Base-by-base conservation (phyloP, 1,140 invertebrate species). In the Ptiloglossa arizonensis region DNA sequence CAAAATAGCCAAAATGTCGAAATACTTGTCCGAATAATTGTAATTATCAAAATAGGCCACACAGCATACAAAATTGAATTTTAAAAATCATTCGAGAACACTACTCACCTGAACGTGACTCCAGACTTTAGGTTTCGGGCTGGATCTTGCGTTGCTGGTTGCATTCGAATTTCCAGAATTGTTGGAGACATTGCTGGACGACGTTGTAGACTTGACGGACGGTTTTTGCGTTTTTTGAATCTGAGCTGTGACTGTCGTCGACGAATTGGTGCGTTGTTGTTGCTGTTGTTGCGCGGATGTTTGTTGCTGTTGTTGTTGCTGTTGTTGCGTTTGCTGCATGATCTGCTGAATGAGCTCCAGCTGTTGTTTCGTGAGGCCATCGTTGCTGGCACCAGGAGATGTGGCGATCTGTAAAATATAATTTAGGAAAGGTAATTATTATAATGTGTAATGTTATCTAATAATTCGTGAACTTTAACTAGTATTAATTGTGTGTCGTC, bases 321-420 rank as follows among this genome's bases (percentile, higher is more conserved):
- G 92, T 81, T 94, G 94, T 85, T 94, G 95, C 19, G 95, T 96
- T 88, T 95, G 95, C 85, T 95, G 95, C 95, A 96, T 96, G 79
- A 96, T 96, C 89, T 96, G 95, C 89, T 96, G 95, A 83, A 96
- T 96, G 83, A 95, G 94, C 91, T 96, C 96, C 84, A 96, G 93
- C 90, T 95, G 96, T 86, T 96, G 95, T 83, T 95, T 95, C 15
- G 95, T 95, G 60, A 96, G 90, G 41, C 95, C 95, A 86, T 95
- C 95, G 88, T 95, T 95, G 77, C 92, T 93, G 78, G 92, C 93
- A 77, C 91, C 93, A 27, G 92, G 88, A 82, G 90, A 92, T 63
- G 88, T 91, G 71, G 89, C 89, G 66, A 89, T 90, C 93, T 93
- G 83, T 13, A 84, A 89, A 27, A 84, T 15, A 71, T 60, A 75